Evolutionary conservation across 2,888 invertebrate species (phyloP), one percentile per base, ranked within the genome.

Genomic region (Agapostemon virescens): DNA sequence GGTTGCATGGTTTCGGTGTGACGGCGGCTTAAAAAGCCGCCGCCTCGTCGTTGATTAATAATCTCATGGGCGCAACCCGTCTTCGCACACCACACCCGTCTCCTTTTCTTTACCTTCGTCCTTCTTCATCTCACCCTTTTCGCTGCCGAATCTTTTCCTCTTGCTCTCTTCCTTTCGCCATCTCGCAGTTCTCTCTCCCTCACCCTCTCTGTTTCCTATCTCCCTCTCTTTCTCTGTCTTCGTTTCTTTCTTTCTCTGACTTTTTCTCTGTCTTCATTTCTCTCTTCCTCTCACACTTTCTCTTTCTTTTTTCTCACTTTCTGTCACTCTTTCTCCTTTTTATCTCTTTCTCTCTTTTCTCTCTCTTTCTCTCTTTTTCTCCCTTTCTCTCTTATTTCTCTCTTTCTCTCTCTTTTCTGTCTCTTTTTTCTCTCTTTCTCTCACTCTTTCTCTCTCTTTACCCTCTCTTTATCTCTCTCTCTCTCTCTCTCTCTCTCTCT

Each of bases 21-120:
- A 82, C 71, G 82, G 79, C 73, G 74, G 74, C 85, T 84, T 88
- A 78, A 84, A 83, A 72, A 78, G 78, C 81, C 80, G 82, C 81
- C 81, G 79, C 77, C 86, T 84, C 75, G 69, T 79, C 83, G 84
- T 86, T 87, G 87, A 87, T 87, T 87, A 88, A 86, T 87, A 87
- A 87, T 86, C 84, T 80, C 71, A 69, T 68, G 81, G 80, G 82
- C 77, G 81, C 84, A 81, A 84, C 77, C 81, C 84, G 73, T 82
- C 75, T 84, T 75, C 86, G 77, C 81, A 70, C 78, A 33, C 20
- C 26, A 23, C 61, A 55, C 80, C 64, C 69, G 7, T 55, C 67
- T 20, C 26, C 42, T 30, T 23, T 58, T 55, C 55, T 15, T 42
- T 23, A 15, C 15, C 66, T n/a, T 20, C 7, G 20, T 52, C 36